Base-by-base conservation (phyloP, 2,888 invertebrate species). In the Drosophila neotestacea region DNA sequence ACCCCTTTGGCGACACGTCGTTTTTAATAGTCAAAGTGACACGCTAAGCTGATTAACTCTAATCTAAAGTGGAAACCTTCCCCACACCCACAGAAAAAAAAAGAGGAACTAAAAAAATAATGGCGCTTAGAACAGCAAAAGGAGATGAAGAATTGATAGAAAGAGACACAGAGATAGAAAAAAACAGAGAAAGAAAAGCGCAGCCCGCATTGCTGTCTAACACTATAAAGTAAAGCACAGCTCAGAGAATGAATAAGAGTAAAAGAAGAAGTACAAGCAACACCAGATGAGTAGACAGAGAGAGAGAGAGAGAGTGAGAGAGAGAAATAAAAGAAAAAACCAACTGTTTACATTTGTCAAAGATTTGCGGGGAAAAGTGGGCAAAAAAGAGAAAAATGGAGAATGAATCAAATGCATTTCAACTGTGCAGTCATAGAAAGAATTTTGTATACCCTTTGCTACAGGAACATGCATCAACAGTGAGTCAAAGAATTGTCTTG, bases 31-130 rank as follows among this genome's bases (percentile, higher is more conserved):
- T 79, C 88, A 85, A 82, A 85, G 81, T 87, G 84, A 80, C 85
- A 85, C 70, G 77, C 79, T 85, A 88, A 85, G 85, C 88, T 88
- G 85, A 88, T 85, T 85, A 85, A 83, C 88, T 88, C 76, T 82
- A 84, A 84, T 85, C 82, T 82, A 81, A 84, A 83, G 83, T 73
- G 70, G 72, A 68, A 69, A 70, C 62, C 60, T 34, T 34, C 27
- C 11, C 46, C 58, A 27, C 60, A 27, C 38, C 44, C 36, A 65
- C 39, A 47, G 27, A 39, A 46, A 51, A 66, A 67, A 73, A 67
- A 60, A 39, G 47, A 30, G 10, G 44, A 47, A 42, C 27, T 6
- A 47, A 50, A 42, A 41, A 54, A 13, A 55, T 62, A 44, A 52
- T 48, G 48, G 41, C 39, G 46, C 39, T 61, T 55, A 41, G 39